These are phyloP conservation scores for Trachelus tabidus DNA, from an alignment of 2,888 invertebrate genomes.

Conservation along the genomic window DNA sequence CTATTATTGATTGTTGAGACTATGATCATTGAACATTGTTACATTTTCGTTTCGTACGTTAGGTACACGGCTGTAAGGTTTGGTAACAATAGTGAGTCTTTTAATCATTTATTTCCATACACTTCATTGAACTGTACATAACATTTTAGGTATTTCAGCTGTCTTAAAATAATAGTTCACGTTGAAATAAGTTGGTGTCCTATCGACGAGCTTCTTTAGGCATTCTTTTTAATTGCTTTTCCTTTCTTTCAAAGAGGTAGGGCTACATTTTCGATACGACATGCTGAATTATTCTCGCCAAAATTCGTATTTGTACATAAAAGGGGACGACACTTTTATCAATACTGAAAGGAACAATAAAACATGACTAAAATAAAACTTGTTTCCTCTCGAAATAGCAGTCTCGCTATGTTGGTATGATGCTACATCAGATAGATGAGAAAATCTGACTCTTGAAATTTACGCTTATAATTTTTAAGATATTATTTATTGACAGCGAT, in stretches of 20 bases:
- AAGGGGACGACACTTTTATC: not conserved
- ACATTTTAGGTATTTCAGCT: slow-evolving; percentile 12
- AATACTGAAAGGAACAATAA: not conserved
- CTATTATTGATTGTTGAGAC: not conserved
- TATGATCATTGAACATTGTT: not conserved
- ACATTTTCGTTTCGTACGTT: not conserved
- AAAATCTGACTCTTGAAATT: not conserved
- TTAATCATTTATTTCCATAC: slow-evolving; percentile 24
- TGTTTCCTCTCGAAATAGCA: not conserved
- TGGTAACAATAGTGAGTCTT: not conserved
- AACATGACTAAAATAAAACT: not conserved
- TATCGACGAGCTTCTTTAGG: not conserved
- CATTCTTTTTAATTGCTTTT: not conserved
- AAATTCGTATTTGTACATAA: not conserved
- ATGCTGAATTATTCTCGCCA: not conserved
- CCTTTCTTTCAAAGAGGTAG: not conserved
- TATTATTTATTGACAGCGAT: not conserved
- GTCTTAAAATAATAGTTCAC: not conserved
- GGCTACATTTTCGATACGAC: not conserved
- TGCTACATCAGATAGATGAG: not conserved
- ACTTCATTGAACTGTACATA: slow-evolving; percentile 24
- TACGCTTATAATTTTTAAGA: not conserved
- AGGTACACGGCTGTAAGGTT: too few relatives aligned
- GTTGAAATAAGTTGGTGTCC: not conserved
- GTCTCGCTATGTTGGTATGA: not conserved